Evolutionary conservation across 1,140 invertebrate species (phyloP).

Genomic region (Calosoma granatense): DNA sequence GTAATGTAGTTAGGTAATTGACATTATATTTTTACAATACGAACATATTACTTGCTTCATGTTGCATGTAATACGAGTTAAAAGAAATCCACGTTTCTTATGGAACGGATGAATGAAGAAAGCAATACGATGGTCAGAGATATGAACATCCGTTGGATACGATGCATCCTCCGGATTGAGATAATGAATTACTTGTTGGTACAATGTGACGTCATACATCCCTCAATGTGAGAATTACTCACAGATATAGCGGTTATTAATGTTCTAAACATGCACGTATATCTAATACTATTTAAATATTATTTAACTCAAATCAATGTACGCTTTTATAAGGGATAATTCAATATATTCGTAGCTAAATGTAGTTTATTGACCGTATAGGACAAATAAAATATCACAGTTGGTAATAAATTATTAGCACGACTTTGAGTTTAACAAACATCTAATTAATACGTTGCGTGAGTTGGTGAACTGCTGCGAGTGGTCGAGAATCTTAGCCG

Average conservation of each 20-base stretch:
- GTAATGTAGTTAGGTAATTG: no score
- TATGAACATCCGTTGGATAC: not conserved
- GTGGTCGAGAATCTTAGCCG: not conserved
- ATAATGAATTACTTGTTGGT: not conserved
- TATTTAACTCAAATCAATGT: no score
- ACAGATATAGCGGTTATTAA: no score
- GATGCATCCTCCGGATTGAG: not conserved
- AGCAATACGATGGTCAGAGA: not conserved
- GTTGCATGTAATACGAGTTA: no score
- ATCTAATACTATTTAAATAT: no score
- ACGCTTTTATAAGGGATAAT: no score
- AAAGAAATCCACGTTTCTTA: no score
- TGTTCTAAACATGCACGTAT: no score
- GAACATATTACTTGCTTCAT: no score
- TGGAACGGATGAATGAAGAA: not conserved
- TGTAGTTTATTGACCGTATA: not conserved
- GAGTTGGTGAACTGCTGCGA: constrained; percentile 7
- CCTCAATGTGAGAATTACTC: not conserved
- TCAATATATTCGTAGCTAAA: no score
- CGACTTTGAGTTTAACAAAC: constrained; percentile 20
- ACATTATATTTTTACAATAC: no score
- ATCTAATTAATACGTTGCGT: constrained; percentile 20
- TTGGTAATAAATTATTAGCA: constrained; percentile 19
- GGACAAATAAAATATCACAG: constrained; percentile 15
- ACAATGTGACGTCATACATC: not conserved